phyloP scores from a whole-genome alignment of 2,113 vertebrate species.

The Copsychus sechellarum region DNA sequence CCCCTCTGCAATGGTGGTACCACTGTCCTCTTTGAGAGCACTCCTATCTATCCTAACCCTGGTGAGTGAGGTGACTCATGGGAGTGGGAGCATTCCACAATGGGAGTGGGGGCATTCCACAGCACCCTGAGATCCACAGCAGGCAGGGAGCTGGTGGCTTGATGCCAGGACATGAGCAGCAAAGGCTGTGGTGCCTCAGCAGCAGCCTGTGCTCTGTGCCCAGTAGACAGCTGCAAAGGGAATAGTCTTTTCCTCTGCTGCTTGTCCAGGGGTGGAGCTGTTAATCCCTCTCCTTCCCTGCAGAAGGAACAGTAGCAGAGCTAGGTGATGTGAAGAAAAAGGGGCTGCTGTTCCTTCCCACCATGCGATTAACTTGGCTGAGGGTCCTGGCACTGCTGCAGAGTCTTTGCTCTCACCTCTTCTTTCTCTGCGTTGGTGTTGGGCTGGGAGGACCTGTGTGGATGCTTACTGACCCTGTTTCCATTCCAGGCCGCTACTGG shows the following conservation, averaged over 20 bases:
- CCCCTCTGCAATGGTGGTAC: constrained; percentile 83
- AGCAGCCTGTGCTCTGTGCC: fast-evolving
- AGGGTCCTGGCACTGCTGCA: background rate
- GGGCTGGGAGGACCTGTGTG: background rate
- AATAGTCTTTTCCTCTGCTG: background rate
- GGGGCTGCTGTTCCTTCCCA: background rate
- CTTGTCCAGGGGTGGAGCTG: background rate
- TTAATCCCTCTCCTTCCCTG: background rate
- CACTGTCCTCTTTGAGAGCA: constrained; percentile 84
- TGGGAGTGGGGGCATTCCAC: background rate
- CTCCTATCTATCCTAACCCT: constrained; percentile 78
- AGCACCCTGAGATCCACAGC: background rate
- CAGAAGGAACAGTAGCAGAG: background rate
- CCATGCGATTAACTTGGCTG: background rate
- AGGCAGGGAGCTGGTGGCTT: background rate
- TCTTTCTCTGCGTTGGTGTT: background rate
- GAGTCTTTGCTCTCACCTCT: background rate
- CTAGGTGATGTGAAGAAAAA: background rate
- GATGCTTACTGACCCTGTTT: background rate
- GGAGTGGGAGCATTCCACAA: background rate
- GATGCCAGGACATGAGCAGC: background rate
- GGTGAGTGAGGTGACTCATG: constrained; percentile 37
- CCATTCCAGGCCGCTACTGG: constrained; percentile 79
- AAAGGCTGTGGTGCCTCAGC: background rate
- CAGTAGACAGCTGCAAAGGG: background rate